Evolutionary conservation across 2,888 invertebrate genomes (phyloP).

Genomic region (Stenotaenia linearis): DNA sequence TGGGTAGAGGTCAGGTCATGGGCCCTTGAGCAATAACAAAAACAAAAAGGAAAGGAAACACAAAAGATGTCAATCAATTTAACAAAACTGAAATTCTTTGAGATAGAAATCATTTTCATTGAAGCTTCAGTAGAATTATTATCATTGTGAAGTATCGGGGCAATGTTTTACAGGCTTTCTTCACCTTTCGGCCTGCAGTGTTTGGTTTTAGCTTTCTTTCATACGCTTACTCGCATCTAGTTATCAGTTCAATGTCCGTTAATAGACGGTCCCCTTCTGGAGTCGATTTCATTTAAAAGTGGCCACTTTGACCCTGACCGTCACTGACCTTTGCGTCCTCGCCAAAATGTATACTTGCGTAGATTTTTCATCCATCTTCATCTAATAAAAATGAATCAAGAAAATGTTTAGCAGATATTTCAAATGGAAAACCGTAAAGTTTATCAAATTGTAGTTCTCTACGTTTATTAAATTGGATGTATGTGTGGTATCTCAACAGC

Average conservation of each 20-base stretch:
- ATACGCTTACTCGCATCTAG: not conserved
- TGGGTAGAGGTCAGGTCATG: not conserved
- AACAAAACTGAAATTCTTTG: not conserved
- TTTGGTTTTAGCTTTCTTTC: not conserved
- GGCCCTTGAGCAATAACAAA: not conserved
- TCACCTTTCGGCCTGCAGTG: not conserved
- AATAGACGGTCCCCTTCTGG: not conserved
- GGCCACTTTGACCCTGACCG: slow-evolving; percentile 6
- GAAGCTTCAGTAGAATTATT: not conserved
- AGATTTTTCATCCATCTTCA: not conserved
- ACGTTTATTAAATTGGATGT: too few relatives aligned
- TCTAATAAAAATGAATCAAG: not conserved
- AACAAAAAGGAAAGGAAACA: not conserved
- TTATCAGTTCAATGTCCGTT: slow-evolving; percentile 8
- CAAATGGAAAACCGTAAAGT: not conserved
- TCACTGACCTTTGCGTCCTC: not conserved
- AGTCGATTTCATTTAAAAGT: not conserved
- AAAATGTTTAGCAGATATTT: not conserved
- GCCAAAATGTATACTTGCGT: too few relatives aligned
- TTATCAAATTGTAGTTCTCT: too few relatives aligned
- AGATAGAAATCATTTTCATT: not conserved
- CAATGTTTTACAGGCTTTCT: not conserved
- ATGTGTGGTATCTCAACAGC: too few relatives aligned
- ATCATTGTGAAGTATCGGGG: not conserved
- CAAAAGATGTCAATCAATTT: not conserved